Percentiles rank a stretch among this genome's conserved stretches.
Conservation (phyloP, 2,797 vertebrate species). For the Adelosebastes latens region DNA sequence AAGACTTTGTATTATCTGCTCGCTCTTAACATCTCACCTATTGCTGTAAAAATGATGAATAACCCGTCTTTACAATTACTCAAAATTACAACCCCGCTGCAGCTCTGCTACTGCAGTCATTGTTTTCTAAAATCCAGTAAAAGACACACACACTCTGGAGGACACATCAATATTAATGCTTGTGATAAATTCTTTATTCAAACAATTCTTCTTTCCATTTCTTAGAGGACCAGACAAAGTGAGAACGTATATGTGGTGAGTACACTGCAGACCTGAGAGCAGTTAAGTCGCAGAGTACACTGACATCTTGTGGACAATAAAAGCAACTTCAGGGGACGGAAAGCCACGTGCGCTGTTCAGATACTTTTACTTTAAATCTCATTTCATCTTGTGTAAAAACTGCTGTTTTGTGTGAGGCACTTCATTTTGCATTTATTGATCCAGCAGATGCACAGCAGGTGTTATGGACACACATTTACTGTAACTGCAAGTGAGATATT, state of each 20-base stretch:
- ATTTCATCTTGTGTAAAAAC: not conserved
- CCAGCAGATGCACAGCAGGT: not conserved
- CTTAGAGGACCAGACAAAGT: not conserved
- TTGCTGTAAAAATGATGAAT: conserved; percentile 14
- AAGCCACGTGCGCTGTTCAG: not conserved
- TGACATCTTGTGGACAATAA: conserved; percentile 75
- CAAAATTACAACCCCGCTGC: not conserved
- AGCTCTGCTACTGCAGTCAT: not conserved
- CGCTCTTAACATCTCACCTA: conserved; percentile 4
- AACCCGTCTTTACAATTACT: not conserved
- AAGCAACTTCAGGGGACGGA: not conserved
- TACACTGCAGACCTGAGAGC: conserved; percentile 26
- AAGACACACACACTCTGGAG: conserved; percentile 3
- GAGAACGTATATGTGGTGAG: not conserved
- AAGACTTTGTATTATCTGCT: conserved; percentile 10
- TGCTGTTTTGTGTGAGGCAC: not conserved
- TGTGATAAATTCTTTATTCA: conserved; percentile 54
- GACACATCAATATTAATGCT: conserved; percentile 1
- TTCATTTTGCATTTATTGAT: not conserved
- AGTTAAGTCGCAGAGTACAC: conserved; percentile 34
- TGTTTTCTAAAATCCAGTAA: not conserved
- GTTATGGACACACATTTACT: not conserved
- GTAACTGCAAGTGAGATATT: not conserved
- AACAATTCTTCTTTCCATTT: conserved; percentile 5
- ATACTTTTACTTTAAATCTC: not conserved